Conservation (phyloP, 2,113 vertebrate genomes). For the Trematocara marginatum region DNA sequence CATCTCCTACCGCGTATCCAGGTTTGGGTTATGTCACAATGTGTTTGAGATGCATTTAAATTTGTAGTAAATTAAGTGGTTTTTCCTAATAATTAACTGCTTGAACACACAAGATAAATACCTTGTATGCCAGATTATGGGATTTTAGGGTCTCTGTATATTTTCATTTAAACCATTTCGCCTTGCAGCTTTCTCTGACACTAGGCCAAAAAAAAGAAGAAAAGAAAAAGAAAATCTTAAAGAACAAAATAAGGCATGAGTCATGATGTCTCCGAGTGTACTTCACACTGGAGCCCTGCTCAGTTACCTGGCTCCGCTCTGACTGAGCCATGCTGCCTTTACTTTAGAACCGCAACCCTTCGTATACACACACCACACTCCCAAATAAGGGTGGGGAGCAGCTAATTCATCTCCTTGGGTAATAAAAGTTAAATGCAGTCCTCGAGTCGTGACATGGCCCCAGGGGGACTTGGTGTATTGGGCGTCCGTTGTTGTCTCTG, state of each 20-base stretch:
- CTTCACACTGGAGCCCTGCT: not conserved
- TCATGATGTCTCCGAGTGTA: not conserved
- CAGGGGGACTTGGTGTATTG: conserved; percentile 23
- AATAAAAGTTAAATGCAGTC: conserved; percentile 64
- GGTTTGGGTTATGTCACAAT: not conserved
- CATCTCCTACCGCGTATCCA: accelerated
- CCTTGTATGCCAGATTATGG: not conserved
- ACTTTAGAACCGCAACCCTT: conserved; percentile 36
- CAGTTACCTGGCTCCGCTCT: conserved; percentile 58
- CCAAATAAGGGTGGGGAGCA: conserved; percentile 46
- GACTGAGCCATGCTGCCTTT: conserved; percentile 42
- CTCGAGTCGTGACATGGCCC: conserved; percentile 39
- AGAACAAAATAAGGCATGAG: not conserved
- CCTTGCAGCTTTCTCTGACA: not conserved
- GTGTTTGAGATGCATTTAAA: not conserved
- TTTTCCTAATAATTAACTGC: not conserved
- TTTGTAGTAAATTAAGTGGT: not conserved
- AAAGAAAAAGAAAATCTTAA: not conserved
- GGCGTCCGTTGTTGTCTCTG: conserved; percentile 47
- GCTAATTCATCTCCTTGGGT: conserved; percentile 38
- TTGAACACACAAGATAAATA: not conserved
- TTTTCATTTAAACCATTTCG: not conserved
- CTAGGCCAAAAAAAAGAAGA: not conserved
- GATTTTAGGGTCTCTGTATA: not conserved
- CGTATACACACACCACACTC: not conserved